These are phyloP conservation scores for Nasonia giraulti DNA, from an alignment of 1,140 invertebrate species.

Conservation along the genomic window DNA sequence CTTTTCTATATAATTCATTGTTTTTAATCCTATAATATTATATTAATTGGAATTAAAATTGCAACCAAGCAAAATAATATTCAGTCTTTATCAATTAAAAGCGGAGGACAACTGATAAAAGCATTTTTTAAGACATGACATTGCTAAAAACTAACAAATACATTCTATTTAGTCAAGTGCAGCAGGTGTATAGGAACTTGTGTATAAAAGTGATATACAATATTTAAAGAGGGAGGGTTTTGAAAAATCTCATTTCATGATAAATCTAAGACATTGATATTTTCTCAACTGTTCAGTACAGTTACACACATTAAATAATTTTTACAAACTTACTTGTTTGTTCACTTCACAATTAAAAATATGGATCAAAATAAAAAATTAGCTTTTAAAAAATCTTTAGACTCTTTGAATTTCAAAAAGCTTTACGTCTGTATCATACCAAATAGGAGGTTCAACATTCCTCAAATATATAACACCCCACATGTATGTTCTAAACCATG, in stretches of 20 bases:
- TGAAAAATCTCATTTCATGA: conserved; percentile 23
- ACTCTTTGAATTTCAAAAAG: conserved; percentile 97
- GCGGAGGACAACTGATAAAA: background rate
- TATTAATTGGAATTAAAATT: background rate
- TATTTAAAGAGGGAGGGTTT: conserved; percentile 1
- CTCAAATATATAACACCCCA: conserved; percentile 99
- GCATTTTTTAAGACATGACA: background rate
- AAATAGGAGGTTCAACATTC: conserved; percentile 98
- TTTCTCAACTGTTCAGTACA: background rate
- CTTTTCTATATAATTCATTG: background rate
- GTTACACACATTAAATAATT: background rate
- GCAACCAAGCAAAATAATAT: background rate
- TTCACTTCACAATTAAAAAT: conserved; percentile 7
- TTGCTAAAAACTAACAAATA: background rate
- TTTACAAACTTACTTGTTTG: conserved; percentile 12
- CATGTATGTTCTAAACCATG: conserved; percentile 99
- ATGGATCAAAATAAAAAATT: conserved; percentile 9
- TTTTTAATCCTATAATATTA: background rate
- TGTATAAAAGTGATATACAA: conserved; percentile 19
- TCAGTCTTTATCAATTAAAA: conserved; percentile 34
- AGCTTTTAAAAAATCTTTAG: conserved; percentile 70
- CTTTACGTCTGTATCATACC: conserved; percentile 99
- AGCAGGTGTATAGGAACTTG: conserved; percentile 6
- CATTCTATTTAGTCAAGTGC: conserved; percentile 10
- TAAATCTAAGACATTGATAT: conserved; percentile 18